Evolutionary conservation across 2,888 invertebrate genomes (phyloP), one percentile per base, ranked within the genome.

Genomic region (Baccha elongata): DNA sequence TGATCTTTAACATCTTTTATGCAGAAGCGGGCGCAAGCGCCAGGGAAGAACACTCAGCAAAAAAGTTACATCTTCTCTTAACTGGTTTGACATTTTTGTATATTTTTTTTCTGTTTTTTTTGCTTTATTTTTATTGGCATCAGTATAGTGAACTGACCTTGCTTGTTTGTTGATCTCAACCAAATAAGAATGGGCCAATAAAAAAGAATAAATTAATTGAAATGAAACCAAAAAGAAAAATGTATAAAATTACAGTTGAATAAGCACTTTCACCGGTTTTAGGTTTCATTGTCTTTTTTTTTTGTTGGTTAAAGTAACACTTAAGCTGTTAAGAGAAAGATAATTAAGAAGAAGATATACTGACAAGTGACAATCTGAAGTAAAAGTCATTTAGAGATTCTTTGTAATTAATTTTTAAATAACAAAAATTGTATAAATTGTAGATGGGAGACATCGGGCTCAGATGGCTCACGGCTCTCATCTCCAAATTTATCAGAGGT

Each of bases 71-170:
- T 40, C 32, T 21, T 23, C 37, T 53, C 32, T 11, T 40, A 40
- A 58, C 58, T 58, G 23, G 58, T 58, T 58, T 58, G 40, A 58
- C 58, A 58, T 58, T 58, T 40, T 40, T 15, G 17, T 19, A 19
- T 10, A 8, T 10, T 19, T 44, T 44, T 35, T 32, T 48, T 23
- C 13, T 50, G 10, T 29, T n/a, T n/a, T n/a, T 52, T 32, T 35
- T 19, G 8, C 0, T 17, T 50, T 50, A 29, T 50, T 50, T 11
- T 50, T 13, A 11, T 50, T 0, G 8, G 2, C n/a, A 7, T 0
- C 3, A 32, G n/a, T 23, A 23, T 32, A 23, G 4, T 21, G 37
- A 58, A 40, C 23, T 58, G 58, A 58, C 58, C 58, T 58, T 58
- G 40, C 58, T 6, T 58, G 40, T 50, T 37, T 58, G 58, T 15